A percentile compares a stretch with the other conserved stretches of the same genome.
phyloP scores from a whole-genome alignment of 1,140 invertebrate species.

The Belonocnema kinseyi region DNA sequence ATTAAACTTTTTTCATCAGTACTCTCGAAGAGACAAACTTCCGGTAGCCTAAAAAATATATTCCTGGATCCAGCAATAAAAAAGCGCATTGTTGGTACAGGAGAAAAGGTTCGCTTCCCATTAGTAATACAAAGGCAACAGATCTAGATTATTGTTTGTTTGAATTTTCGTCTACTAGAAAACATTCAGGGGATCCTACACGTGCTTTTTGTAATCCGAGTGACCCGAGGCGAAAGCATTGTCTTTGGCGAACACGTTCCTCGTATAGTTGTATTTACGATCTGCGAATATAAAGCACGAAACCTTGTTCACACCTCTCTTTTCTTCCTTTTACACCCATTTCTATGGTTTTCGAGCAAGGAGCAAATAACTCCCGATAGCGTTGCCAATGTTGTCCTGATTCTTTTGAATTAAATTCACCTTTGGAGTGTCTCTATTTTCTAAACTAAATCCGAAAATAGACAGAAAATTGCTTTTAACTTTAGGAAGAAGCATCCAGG shows the following conservation, averaged over 20 bases:
- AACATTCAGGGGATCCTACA: background rate
- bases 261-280: slow-evolving; percentile 25
- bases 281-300: slow-evolving; percentile 15
- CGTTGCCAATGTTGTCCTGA: background rate
- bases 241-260: slow-evolving; percentile 20
- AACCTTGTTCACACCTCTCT: background rate
- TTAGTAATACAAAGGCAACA: background rate
- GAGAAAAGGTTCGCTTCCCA: background rate
- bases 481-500: background rate
- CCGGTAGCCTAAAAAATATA: background rate
- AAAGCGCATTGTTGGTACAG: no score
- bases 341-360: background rate
- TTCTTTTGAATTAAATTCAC: background rate
- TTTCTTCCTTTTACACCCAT: background rate
- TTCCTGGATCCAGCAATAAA: no score
- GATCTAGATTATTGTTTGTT: background rate
- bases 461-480: slow-evolving; percentile 12
- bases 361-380: slow-evolving; percentile 26
- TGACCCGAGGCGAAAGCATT: slow-evolving; percentile 24
- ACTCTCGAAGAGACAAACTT: background rate
- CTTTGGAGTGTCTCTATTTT: background rate
- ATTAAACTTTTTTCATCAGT: slow-evolving; percentile 8
- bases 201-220: background rate
- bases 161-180: background rate
- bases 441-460: slow-evolving; percentile 4